phyloP scores from a whole-genome alignment of 2,113 vertebrate species.

The Proteles cristata region DNA sequence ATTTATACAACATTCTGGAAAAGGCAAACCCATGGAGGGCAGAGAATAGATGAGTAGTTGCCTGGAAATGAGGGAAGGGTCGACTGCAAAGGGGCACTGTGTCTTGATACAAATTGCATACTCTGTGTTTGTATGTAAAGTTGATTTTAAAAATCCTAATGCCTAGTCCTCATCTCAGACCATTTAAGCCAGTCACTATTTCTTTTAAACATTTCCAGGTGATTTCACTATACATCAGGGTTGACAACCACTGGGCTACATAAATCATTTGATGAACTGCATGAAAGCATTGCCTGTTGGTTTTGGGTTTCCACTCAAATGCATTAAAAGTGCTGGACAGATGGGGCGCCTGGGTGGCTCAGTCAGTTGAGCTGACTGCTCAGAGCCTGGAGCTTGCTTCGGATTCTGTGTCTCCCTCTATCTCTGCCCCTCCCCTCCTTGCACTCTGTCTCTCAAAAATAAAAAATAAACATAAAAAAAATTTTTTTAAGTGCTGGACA shows the following conservation, averaged over 20 bases:
- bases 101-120: neutral
- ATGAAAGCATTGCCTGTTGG: neutral
- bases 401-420: no score
- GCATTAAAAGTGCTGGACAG: conserved; percentile 4
- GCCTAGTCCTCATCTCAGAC: neutral
- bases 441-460: no score
- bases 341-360: neutral
- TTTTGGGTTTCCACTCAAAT: neutral
- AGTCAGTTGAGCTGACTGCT: no score
- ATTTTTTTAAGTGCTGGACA: neutral
- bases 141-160: neutral
- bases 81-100: neutral
- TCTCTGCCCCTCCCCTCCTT: no score
- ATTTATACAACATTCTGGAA: neutral
- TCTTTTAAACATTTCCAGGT: neutral
- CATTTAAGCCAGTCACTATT: neutral
- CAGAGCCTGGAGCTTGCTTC: no score
- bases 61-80: neutral
- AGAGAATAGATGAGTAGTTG: neutral
- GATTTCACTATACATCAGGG: neutral
- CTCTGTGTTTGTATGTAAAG: neutral
- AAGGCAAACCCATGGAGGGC: neutral
- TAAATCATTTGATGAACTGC: neutral
- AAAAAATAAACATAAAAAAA: no score
- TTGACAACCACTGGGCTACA: neutral